phyloP scores from a whole-genome alignment of 2,797 vertebrate species.

The Perdix hodgsoniae region DNA sequence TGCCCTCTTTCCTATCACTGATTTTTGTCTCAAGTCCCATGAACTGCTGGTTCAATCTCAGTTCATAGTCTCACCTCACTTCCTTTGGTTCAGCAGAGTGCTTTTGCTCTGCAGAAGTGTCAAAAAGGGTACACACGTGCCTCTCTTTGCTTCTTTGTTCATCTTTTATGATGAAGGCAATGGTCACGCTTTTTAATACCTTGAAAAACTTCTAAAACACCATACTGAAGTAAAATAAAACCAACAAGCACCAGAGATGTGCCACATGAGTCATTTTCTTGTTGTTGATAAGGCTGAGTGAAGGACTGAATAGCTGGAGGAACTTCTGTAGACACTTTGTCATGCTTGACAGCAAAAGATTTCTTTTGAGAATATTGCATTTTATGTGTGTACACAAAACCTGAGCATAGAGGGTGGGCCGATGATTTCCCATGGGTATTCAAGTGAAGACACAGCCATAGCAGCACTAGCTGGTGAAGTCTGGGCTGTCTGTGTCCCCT shows the following conservation, averaged over 20 bases:
- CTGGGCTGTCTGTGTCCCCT: background rate
- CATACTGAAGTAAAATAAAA: background rate
- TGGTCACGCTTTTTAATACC: background rate
- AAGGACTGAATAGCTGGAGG: background rate
- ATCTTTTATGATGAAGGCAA: background rate
- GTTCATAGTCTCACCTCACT: background rate
- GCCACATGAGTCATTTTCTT: background rate
- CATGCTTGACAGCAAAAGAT: background rate
- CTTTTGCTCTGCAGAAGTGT: background rate
- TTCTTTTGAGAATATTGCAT: background rate
- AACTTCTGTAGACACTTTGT: background rate
- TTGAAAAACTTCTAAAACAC: background rate
- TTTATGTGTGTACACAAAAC: background rate
- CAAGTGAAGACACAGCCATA: background rate
- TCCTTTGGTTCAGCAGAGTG: background rate
- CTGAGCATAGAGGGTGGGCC: background rate
- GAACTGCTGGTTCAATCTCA: background rate
- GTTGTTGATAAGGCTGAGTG: background rate
- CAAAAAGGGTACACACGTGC: background rate
- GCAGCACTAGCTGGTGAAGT: background rate
- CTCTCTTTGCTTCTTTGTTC: background rate
- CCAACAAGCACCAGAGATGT: background rate
- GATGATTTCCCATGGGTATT: background rate
- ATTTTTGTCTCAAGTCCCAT: background rate
- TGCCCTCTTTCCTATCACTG: background rate